A percentile compares a stretch with the other conserved stretches of the same genome.
phyloP scores from a whole-genome alignment of 2,797 vertebrate species.

The Silurus lanzhouensis region DNA sequence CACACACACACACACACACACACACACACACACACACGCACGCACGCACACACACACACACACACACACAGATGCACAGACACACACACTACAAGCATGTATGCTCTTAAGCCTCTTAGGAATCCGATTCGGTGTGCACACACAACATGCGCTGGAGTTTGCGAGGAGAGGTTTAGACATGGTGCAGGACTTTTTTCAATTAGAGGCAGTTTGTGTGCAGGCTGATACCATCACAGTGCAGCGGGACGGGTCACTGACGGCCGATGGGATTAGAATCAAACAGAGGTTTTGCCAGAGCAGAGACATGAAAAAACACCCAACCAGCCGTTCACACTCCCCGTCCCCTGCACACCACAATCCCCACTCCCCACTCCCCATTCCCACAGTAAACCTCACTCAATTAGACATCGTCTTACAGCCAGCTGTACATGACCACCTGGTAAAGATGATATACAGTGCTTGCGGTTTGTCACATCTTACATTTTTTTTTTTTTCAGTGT shows the following conservation, averaged over 20 bases:
- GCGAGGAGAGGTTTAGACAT: conserved; percentile 74
- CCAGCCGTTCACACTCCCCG: conserved; percentile 35
- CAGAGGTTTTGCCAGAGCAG: conserved; percentile 55
- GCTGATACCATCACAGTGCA: conserved; percentile 70
- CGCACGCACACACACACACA: no score
- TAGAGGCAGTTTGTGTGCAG: conserved; percentile 67
- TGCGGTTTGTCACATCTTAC: not conserved
- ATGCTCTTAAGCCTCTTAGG: conserved; percentile 73
- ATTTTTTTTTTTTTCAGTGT: not conserved
- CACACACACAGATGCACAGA: conserved; percentile 7
- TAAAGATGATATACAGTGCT: not conserved
- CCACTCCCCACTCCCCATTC: not conserved
- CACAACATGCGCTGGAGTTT: conserved; percentile 69
- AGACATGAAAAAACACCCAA: conserved; percentile 49
- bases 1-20: not conserved
- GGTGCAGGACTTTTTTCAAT: conserved; percentile 77
- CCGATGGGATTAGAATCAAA: conserved; percentile 68
- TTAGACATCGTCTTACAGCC: conserved; percentile 22
- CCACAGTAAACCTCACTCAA: conserved; percentile 23
- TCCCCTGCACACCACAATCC: not conserved
- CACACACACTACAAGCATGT: conserved; percentile 21
- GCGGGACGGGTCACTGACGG: conserved; percentile 69
- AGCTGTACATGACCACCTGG: conserved; percentile 33
- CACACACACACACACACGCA: conserved; percentile 16
- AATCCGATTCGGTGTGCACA: conserved; percentile 66